phyloP scores from a whole-genome alignment of 92 coral and sea anemone species.

The Muricea muricata region DNA sequence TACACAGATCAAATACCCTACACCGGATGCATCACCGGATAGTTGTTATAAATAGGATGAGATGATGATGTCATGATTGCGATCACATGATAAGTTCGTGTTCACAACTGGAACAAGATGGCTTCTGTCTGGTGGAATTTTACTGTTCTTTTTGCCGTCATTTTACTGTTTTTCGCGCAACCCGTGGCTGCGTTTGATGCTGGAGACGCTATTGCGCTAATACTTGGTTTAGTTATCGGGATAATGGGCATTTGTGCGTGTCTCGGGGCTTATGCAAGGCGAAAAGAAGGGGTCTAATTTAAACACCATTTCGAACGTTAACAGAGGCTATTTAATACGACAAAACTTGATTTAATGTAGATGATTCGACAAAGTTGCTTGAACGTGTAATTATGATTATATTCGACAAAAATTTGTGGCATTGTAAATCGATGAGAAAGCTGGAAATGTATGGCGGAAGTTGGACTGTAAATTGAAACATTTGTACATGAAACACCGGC shows the following conservation, averaged over 20 bases:
- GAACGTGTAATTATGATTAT: too few relatives aligned
- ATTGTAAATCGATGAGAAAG: too few relatives aligned
- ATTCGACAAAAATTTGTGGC: too few relatives aligned
- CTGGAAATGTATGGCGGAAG: too few relatives aligned
- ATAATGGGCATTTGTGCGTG: constrained; percentile 99
- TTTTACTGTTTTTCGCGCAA: constrained; percentile 79
- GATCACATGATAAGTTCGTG: constrained; percentile 11
- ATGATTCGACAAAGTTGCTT: background rate
- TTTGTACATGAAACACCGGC: too few relatives aligned
- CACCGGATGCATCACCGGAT: constrained; percentile 19
- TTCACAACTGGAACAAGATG: constrained; percentile 71
- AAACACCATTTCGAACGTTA: background rate
- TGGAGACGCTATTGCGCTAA: constrained; percentile 97
- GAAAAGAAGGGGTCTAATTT: constrained; percentile 84
- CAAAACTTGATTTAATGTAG: background rate
- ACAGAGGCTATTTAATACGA: background rate
- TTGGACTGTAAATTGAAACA: too few relatives aligned
- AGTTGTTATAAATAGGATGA: background rate
- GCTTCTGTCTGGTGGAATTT: constrained; percentile 49
- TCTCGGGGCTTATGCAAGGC: constrained; percentile 95
- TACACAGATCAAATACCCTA: too few relatives aligned
- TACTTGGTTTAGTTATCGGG: constrained; percentile 91
- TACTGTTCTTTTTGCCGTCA: constrained; percentile 43
- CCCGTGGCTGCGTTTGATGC: constrained; percentile 97
- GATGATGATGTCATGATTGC: background rate